Conservation (phyloP, 2,888 invertebrate species). For the Tipula confusa region DNA sequence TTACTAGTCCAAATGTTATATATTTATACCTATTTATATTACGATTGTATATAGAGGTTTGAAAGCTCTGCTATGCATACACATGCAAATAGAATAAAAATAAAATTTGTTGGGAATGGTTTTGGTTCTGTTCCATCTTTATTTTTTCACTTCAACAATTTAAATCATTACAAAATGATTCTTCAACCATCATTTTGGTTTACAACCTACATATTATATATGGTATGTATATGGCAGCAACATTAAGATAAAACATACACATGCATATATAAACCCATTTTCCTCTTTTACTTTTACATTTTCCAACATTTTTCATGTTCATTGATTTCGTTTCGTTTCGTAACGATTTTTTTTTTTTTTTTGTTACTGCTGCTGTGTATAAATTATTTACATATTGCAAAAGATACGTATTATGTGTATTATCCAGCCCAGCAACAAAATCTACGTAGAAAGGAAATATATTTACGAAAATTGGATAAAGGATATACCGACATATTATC, state of each 20-base stretch:
- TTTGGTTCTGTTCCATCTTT: neutral
- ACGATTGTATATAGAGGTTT: too few species aligned
- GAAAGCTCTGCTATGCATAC: neutral
- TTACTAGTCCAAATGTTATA: neutral
- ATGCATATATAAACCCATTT: neutral
- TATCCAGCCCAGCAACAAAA: neutral
- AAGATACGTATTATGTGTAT: neutral
- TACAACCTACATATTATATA: neutral
- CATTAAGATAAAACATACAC: neutral
- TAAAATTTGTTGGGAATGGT: neutral
- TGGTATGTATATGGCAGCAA: neutral
- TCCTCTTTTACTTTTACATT: neutral
- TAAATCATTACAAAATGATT: slow-evolving; percentile 1
- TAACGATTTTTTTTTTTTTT: too few species aligned
- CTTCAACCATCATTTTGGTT: slow-evolving; percentile 5
- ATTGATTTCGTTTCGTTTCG: neutral
- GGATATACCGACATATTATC: neutral
- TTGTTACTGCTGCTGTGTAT: neutral
- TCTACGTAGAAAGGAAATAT: neutral
- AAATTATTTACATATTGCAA: slow-evolving; percentile 25
- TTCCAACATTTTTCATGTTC: slow-evolving; percentile 12
- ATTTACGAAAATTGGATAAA: neutral
- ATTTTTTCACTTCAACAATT: slow-evolving; percentile 20
- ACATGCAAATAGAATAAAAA: neutral
- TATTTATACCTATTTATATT: too few species aligned